Evolutionary conservation across 2,888 invertebrate genomes (phyloP), one percentile per base, ranked within the genome.

Genomic region (Microplitis deprimator): DNA sequence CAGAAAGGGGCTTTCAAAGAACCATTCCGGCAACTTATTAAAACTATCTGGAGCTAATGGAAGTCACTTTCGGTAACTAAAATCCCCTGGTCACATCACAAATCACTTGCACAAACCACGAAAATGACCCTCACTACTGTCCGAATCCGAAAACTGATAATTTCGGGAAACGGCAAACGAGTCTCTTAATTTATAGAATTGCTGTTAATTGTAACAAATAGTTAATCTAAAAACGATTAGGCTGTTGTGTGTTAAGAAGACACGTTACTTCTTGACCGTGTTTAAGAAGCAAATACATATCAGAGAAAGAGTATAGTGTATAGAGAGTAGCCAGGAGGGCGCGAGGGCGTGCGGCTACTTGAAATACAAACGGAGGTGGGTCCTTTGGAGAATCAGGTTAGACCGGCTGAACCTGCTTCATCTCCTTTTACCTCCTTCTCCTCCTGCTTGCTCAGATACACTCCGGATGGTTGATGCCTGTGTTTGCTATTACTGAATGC

Each of bases 321-420:
- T 20, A 40, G 39, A 67, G 50, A 40, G 39, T 41, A 39, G 50
- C 50, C 70, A 70, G 85, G 83, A 82, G 82, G 83, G 83, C 82
- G 82, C 86, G 88, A 87, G 87, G 87, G 87, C 87, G 87, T 87
- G 82, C 86, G 86, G 86, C 85, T 87, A 86, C 87, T 88, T 88
- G 88, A 88, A 88, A 88, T 88, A 88, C 88, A 88, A 88, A 88
- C 87, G 87, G 87, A 85, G 88, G 88, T 88, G 88, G 88, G 87
- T 87, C 88, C 88, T 88, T 89, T 87, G 83, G 50, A 88, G 88
- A 89, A 89, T 89, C 89, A 89, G 89, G 89, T 89, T 89, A 89
- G 89, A 89, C 89, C 89, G 89, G 89, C 89, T 86, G 89, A 89
- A 89, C 89, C 89, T 88, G 89, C 89, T 89, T 85, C 85, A 79